These are phyloP conservation scores for Octopus sinensis DNA, from an alignment of 1,140 invertebrate species.

Conservation along the genomic window DNA sequence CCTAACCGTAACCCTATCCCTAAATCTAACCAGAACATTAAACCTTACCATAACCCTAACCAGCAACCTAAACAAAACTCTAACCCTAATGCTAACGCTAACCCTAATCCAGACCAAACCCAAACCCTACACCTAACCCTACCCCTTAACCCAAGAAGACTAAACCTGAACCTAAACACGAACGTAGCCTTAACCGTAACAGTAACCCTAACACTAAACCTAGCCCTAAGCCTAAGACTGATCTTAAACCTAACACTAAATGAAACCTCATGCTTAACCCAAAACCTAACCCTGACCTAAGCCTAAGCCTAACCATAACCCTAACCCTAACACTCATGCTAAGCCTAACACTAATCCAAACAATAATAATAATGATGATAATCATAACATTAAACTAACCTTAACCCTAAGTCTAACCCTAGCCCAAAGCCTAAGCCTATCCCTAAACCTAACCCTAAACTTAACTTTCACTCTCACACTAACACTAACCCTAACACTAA, in stretches of 20 bases:
- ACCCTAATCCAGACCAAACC: constrained; percentile 25
- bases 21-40: constrained; percentile 33
- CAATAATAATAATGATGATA: too few relatives aligned
- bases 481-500: too few relatives aligned
- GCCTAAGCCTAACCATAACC: constrained; percentile 22
- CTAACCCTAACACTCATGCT: constrained; percentile 32
- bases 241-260: constrained; percentile 2
- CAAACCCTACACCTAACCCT: constrained; percentile 19
- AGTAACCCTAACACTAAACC: constrained; percentile 28
- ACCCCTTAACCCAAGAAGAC: constrained; percentile 28
- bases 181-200: constrained; percentile 28
- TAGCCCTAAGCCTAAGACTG: constrained; percentile 22
- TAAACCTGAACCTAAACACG: constrained; percentile 28
- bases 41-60: constrained; percentile 25
- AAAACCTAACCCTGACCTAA: constrained; percentile 13
- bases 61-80: neutral
- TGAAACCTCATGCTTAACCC: too few relatives aligned
- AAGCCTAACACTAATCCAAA: constrained; percentile 31
- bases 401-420: too few relatives aligned
- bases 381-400: constrained; percentile 32
- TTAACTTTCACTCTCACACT: too few relatives aligned
- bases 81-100: too few relatives aligned
- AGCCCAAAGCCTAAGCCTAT: too few relatives aligned
- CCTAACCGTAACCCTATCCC: constrained; percentile 37
- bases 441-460: too few relatives aligned